Evolutionary conservation across 2,113 vertebrate genomes (phyloP).

Genomic region (Elephas maximus): DNA sequence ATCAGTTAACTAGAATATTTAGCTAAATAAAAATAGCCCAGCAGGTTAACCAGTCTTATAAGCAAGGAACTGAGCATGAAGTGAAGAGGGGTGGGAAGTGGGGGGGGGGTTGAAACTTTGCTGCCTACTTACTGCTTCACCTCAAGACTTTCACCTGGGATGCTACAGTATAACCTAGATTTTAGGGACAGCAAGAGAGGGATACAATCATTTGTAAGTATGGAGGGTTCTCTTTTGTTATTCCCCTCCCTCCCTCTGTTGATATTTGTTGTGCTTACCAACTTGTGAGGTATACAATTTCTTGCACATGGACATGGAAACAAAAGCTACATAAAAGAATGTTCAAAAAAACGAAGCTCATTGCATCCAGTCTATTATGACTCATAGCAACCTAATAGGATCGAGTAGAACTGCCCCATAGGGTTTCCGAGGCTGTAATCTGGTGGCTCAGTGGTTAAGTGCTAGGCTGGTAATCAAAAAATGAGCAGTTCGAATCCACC

Average conservation of each 20-base stretch:
- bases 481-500: no score
- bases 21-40: constrained; percentile 65
- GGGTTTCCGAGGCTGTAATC: no score
- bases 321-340: neutral
- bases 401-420: no score
- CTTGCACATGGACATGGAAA: neutral
- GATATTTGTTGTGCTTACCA: neutral
- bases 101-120: neutral
- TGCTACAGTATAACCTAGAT: neutral
- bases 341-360: neutral
- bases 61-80: constrained; percentile 72
- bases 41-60: constrained; percentile 61
- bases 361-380: no score
- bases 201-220: neutral
- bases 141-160: neutral
- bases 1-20: constrained; percentile 68
- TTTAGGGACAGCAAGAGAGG: neutral
- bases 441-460: no score
- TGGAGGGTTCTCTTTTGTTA: neutral
- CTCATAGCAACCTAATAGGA: no score
- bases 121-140: constrained; percentile 2
- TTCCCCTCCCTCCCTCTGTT: neutral
- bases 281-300: neutral
- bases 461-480: no score
- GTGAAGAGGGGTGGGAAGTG: neutral